Percentiles rank a stretch among this genome's conserved stretches.
phyloP scores from a whole-genome alignment of 2,888 invertebrate species.

The Rotaria sp. region DNA sequence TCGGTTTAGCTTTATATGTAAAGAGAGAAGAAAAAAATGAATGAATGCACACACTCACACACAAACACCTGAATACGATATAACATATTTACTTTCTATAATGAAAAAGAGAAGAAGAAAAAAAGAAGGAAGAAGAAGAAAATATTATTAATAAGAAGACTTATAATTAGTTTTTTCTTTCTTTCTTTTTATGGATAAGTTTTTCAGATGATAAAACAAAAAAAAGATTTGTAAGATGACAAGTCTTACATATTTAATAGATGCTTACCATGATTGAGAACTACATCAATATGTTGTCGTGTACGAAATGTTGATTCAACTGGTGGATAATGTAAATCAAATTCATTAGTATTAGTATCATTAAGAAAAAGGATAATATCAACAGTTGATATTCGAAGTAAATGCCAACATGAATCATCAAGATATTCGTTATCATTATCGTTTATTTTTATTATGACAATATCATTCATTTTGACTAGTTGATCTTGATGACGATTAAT shows the following conservation, averaged over 20 bases:
- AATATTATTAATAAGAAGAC: neutral
- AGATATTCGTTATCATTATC: neutral
- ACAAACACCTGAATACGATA: neutral
- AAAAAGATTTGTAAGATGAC: neutral
- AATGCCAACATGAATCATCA: constrained; percentile 6
- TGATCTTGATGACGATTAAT: neutral
- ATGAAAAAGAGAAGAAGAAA: neutral
- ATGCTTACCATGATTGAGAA: neutral
- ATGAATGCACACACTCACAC: neutral
- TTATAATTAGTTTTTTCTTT: neutral
- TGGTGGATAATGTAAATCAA: constrained; percentile 21
- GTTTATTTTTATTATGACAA: neutral
- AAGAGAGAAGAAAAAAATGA: neutral
- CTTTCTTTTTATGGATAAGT: neutral
- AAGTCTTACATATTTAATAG: neutral
- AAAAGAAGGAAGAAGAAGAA: neutral
- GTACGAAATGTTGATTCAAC: constrained; percentile 21
- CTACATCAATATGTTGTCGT: neutral
- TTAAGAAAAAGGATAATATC: neutral
- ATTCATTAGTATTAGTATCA: neutral
- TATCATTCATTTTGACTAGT: neutral
- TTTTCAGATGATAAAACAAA: neutral
- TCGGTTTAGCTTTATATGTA: neutral
- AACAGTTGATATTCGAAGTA: neutral
- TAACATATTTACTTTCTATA: neutral